Evolutionary conservation across 2,113 vertebrate genomes (phyloP), one percentile per base, ranked within the genome.

Genomic region (Sclerurus mexicanus): DNA sequence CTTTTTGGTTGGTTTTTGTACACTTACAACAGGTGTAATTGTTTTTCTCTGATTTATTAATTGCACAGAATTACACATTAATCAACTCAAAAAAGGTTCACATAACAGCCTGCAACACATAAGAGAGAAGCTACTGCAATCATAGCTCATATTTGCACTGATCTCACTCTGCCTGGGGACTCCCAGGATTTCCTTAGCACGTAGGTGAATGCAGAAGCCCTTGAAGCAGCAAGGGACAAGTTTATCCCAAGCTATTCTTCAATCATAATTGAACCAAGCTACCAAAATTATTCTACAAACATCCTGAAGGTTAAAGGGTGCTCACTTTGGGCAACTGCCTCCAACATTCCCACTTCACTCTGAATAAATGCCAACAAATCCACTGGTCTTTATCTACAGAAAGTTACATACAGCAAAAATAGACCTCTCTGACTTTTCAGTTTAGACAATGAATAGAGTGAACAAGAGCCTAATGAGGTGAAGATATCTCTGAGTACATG

Each of bases 391-490:
- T 12, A 39, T 24, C 42, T 66, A 68, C 11, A 68, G 33, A 47
- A 83, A 47, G 14, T 14, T 30, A 78, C 3, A 3, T 69, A 42
- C 0, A 71, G 14, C 15, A 67, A 81, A 46, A 35, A 5, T 0
- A 37, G 16, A 18, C 17, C 5, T 25, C 27, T 82, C 25, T 58
- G 33, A 49, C 25, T 71, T 68, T 24, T 14, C 16, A 44, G 9
- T 5, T 25, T 72, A 5, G 21, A 40, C 14, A 30, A 11, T 2
- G 3, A 76, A 52, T 2, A 3, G 28, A 66, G 30, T 22, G 9
- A 67, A 39, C 14, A 33, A 49, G 6, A 40, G 2, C 2, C 23
- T 9, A 31, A 14, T 0, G 1, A 27, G 9, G 2, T 19, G 63
- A 58, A 90, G 3, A 5, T 10, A 10, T 10, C 25, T 5, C 19